phyloP scores from a whole-genome alignment of 2,113 vertebrate genomes.

The Bungarus multicinctus region DNA sequence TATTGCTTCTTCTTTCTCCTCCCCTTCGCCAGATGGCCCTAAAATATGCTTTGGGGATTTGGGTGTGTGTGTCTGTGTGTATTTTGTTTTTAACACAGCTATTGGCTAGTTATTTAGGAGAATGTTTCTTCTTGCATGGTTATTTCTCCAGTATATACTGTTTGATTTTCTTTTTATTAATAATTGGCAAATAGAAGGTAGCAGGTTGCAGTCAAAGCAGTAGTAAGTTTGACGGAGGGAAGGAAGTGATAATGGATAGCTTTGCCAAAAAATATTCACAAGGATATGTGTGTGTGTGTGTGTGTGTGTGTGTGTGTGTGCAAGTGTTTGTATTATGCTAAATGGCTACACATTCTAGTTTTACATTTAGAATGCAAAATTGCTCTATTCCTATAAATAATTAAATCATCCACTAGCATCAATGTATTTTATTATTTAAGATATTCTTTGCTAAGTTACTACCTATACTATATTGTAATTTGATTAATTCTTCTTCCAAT shows the following conservation, averaged over 20 bases:
- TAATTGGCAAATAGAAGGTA: slow-evolving; percentile 49
- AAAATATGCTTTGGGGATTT: neutral
- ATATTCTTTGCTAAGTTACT: slow-evolving; percentile 20
- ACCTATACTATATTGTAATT: slow-evolving; percentile 19
- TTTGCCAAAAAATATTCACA: slow-evolving; percentile 48
- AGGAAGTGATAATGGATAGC: slow-evolving; percentile 43
- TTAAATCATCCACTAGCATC: slow-evolving; percentile 27
- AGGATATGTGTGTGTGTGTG: slow-evolving; percentile 28
- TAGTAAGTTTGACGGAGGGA: slow-evolving; percentile 35
- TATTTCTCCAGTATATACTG: slow-evolving; percentile 36
- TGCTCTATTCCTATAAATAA: slow-evolving; percentile 44
- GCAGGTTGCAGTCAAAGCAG: slow-evolving; percentile 44
- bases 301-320: no score
- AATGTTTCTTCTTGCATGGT: slow-evolving; percentile 53
- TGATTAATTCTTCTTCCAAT: neutral
- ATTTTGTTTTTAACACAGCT: neutral
- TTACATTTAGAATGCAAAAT: slow-evolving; percentile 42
- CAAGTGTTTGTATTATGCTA: neutral
- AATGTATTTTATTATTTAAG: slow-evolving; percentile 34
- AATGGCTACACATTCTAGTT: slow-evolving; percentile 18
- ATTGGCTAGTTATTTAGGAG: slow-evolving; percentile 30
- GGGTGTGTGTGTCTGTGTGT: neutral
- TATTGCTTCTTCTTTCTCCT: neutral
- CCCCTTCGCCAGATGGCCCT: neutral
- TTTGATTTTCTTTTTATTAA: slow-evolving; percentile 36